Base-by-base conservation (phyloP, 2,113 vertebrate genomes). In the Canis aureus region DNA sequence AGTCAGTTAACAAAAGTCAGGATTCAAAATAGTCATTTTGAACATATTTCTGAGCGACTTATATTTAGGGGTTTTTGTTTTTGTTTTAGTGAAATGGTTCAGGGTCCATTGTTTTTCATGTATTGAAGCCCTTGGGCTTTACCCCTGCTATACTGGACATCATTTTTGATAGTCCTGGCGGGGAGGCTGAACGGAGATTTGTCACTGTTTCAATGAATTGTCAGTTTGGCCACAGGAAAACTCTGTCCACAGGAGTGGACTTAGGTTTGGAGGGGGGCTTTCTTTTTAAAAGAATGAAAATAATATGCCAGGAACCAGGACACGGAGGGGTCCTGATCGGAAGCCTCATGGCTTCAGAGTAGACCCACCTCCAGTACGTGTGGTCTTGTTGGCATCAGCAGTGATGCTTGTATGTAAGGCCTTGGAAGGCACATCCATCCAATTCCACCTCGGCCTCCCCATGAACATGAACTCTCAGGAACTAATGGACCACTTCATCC, bases 121-220 rank as follows among this genome's bases (percentile, higher is more conserved):
- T 49, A 64, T 69, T 67, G 23, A 73, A 76, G 22, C 62, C 57
- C 11, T 88, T 64, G 66, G 25, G 38, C 32, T 92, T 81, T 35
- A 25, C 13, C 29, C 3, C 35, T 35, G 23, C 84, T 55, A 74
- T 90, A 80, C 20, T 5, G 2, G 51, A 23, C 74, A 67, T 11
- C 20, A 0, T 83, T 90, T 96, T 87, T 66, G 25, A 25, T 10
- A 16, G 29, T 27, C 29, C 35, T 25, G 29, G 53, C 51, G 15
- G 0, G 1, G 64, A 32, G n/a, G 15, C 43, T 17, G 35, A 32
- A 12, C 0, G 0, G 7, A 1, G 62, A 16, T 81, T 81, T 32
- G 84, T 35, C 55, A 2, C 15, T 9, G 13, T 43, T 76, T 59
- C 62, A 73, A 12, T 8, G 4, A 38, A n/a, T 27, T 0, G 0